A percentile compares a stretch with the other conserved stretches of the same genome.
These are phyloP conservation scores for Atethmia centrago DNA, from an alignment of 2,888 invertebrate species.

Conservation along the genomic window DNA sequence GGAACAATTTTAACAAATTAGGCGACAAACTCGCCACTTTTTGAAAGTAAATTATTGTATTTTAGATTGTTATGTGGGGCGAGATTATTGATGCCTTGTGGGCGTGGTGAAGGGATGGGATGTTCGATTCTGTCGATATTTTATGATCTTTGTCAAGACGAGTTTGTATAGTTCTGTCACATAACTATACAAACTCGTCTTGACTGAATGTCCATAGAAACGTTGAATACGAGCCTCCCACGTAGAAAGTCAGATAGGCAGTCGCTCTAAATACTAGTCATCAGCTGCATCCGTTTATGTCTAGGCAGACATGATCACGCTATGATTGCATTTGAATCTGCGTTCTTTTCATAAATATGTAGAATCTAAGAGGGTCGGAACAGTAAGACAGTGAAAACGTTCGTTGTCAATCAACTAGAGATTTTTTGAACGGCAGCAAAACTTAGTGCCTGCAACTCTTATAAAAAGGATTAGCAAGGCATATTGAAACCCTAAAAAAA, in stretches of 20 bases:
- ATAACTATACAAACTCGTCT: no score
- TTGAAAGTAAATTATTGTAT: slow-evolving; percentile 81
- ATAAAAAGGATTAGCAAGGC: neutral
- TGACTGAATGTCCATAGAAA: slow-evolving; percentile 20
- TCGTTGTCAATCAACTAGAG: neutral
- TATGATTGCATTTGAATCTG: neutral
- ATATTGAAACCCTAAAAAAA: neutral
- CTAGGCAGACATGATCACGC: no score
- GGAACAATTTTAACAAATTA: slow-evolving; percentile 87
- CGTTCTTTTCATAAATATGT: neutral
- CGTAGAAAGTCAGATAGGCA: neutral
- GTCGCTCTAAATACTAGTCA: no score
- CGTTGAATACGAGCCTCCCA: slow-evolving; percentile 25
- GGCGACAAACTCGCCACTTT: slow-evolving; percentile 88
- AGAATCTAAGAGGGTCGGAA: neutral
- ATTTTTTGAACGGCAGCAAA: no score
- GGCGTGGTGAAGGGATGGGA: slow-evolving; percentile 73
- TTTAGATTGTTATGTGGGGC: slow-evolving; percentile 79
- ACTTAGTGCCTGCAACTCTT: neutral
- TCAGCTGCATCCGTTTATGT: no score
- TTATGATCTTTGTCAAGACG: slow-evolving; percentile 35
- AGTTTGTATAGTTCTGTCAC: slow-evolving; percentile 26
- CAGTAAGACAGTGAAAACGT: neutral
- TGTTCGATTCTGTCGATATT: slow-evolving; percentile 48
- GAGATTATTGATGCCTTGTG: slow-evolving; percentile 77